These are phyloP conservation scores for Spheniscus humboldti DNA, from an alignment of 2,797 vertebrate species.

Conservation along the genomic window DNA sequence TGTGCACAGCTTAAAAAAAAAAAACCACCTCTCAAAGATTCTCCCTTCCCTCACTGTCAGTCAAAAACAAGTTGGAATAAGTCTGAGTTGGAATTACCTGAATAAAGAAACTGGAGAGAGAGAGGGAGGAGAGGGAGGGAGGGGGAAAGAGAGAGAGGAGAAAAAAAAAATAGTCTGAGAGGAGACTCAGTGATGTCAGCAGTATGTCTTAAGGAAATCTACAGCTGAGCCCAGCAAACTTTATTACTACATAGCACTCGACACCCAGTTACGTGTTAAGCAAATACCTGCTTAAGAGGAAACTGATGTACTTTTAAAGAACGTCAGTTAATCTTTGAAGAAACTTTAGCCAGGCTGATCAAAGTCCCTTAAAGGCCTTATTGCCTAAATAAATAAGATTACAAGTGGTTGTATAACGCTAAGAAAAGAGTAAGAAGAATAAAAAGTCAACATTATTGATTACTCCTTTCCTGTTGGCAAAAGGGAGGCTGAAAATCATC, in stretches of 20 bases:
- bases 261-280: constrained; percentile 20
- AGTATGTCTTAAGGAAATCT: constrained; percentile 73
- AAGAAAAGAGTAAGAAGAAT: background rate
- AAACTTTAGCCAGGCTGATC: constrained; percentile 64
- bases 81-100: constrained; percentile 78
- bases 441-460: background rate
- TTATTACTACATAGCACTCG: constrained; percentile 39
- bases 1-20: background rate
- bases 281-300: constrained; percentile 70
- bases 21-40: background rate
- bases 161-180: constrained; percentile 65
- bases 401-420: constrained; percentile 1
- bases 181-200: constrained; percentile 73
- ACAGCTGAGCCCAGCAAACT: constrained; percentile 63
- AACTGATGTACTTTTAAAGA: constrained; percentile 55
- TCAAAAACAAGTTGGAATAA: constrained; percentile 78
- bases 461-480: background rate
- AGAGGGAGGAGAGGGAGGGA: constrained; percentile 66
- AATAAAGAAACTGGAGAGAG: constrained; percentile 67
- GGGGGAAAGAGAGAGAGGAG: constrained; percentile 45
- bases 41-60: constrained; percentile 64
- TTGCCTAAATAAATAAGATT: constrained; percentile 64
- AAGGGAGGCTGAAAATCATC: background rate
- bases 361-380: constrained; percentile 63
- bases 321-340: constrained; percentile 71